Evolutionary conservation across 2,888 invertebrate genomes (phyloP), one percentile per base, ranked within the genome.

Genomic region (Meiosimyza decipiens): DNA sequence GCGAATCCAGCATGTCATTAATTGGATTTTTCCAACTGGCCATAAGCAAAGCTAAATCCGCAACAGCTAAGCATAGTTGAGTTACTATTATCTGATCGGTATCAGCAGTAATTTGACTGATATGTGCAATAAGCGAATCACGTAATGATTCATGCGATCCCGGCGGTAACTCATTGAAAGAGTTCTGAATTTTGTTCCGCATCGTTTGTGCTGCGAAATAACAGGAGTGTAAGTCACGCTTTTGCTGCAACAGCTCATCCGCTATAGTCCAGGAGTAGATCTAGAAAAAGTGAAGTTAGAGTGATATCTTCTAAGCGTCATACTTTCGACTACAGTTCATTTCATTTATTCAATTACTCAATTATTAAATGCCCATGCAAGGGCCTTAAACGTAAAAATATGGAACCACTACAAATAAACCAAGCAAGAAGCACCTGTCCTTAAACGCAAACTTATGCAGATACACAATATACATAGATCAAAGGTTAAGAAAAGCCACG

Each of bases 201-300:
- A 99, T 96, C 2, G 99, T 99, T 87, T 99, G 99, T 13, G 99
- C 98, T 64, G 98, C 99, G 89, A 99, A 99, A 85, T 98, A 98
- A 87, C 97, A 97, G 5, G 97, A 96, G 82, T 97, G 94, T 75
- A 96, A 88, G 87, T 97, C 95, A 77, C 93, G 91, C 83, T 97
- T 96, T 80, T 95, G 92, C 79, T 94, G 94, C 70, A 99, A 89
- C 77, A 99, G 90, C 86, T 97, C 95, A 86, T 99, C 98, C 11
- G 98, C 95, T 80, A 98, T 92, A 84, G 95, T 95, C 99, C 99
- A 99, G 16, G 99, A 97, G 87, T 93, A 95, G 71, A 98, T 94
- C 98, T 99, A 88, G 68, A 88, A 88, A 60, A 12, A 40, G 16
- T 47, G 22, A 52, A 40, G 6, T 5, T 40, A 9, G 9, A 40